Evolutionary conservation across 2,113 vertebrate genomes (phyloP).

Genomic region (Neolamprologus caudopunctatus): DNA sequence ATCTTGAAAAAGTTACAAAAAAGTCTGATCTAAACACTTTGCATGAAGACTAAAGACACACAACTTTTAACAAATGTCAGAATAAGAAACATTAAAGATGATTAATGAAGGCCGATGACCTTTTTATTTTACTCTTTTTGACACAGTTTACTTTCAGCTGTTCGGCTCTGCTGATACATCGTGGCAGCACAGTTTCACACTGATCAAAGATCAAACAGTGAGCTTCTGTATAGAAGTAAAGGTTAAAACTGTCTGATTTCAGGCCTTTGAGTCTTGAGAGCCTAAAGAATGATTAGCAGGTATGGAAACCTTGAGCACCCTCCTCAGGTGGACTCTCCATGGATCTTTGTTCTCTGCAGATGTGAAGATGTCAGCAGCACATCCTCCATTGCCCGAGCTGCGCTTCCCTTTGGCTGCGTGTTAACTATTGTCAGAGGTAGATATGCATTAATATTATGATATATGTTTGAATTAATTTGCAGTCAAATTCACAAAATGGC

Average conservation of each 20-base stretch:
- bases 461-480: neutral
- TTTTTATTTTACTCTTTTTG: neutral
- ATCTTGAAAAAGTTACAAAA: neutral
- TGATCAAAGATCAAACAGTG: neutral
- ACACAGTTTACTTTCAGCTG: neutral
- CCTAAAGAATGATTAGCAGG: neutral
- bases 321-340: neutral
- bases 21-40: neutral
- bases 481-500: neutral
- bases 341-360: neutral
- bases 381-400: neutral
- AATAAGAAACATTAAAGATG: neutral
- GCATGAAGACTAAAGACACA: neutral
- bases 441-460: neutral
- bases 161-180: no score
- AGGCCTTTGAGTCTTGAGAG: neutral
- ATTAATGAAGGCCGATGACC: neutral
- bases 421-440: neutral
- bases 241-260: neutral
- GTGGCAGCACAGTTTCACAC: neutral
- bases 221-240: neutral
- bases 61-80: neutral
- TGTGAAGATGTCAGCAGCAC: neutral
- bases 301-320: neutral
- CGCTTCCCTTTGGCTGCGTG: fast-evolving